Evolutionary conservation across 2,888 invertebrate species (phyloP).

Genomic region (Cheilosia variabilis): DNA sequence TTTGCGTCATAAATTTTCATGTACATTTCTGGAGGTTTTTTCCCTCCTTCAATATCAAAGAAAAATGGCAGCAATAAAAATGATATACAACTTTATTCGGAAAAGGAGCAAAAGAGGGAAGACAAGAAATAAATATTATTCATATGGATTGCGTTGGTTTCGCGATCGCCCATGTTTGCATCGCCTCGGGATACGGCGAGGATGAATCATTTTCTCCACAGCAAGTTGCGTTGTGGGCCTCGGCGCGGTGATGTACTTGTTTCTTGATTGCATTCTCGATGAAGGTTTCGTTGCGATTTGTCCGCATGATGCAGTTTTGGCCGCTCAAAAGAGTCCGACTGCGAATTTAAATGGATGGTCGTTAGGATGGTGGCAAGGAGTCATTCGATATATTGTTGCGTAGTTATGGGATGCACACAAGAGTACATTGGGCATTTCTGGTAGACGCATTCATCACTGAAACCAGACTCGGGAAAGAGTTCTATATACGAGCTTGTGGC

Average conservation of each 20-base stretch:
- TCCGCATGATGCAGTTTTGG: constrained; percentile 1
- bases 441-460: too few relatives aligned
- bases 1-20: constrained; percentile 61
- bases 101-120: constrained; percentile 46
- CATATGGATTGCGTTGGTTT: constrained; percentile 40
- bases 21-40: constrained; percentile 31
- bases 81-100: constrained; percentile 75
- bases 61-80: constrained; percentile 76
- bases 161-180: constrained; percentile 66
- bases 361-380: constrained; percentile 64
- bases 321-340: constrained; percentile 45
- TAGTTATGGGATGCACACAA: not conserved
- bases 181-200: constrained; percentile 54
- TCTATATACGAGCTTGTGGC: too few relatives aligned
- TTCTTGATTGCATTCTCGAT: constrained; percentile 66
- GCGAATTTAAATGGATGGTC: constrained; percentile 56
- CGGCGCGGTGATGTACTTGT: constrained; percentile 71
- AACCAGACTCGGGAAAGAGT: too few relatives aligned
- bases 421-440: too few relatives aligned
- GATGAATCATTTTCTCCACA: constrained; percentile 64
- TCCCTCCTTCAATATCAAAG: constrained; percentile 55
- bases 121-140: constrained; percentile 18
- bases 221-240: constrained; percentile 35
- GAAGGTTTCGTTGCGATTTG: constrained; percentile 11
- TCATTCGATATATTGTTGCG: constrained; percentile 23